Base-by-base conservation (phyloP, 2,113 vertebrate species). In the Piprites chloris region DNA sequence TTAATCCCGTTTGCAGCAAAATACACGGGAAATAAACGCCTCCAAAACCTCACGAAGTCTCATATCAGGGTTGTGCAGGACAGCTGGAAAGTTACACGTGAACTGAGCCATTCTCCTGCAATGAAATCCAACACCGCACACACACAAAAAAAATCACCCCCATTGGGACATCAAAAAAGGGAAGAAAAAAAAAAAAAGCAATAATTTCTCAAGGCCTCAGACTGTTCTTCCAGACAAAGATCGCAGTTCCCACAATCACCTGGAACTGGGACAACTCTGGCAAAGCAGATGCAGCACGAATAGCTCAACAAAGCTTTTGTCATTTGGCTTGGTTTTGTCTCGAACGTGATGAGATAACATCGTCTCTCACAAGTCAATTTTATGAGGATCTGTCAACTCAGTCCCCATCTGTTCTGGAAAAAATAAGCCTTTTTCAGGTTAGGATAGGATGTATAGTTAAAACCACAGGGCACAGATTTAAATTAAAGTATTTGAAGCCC, bases 371-470 rank as follows among this genome's bases (percentile, higher is more conserved):
- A 79, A 93, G 89, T 84, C 87, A 95, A 53, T 93, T 95, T 95
- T 95, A 96, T 92, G 95, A 95, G 73, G 62, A 89, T 91, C 79
- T 96, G 88, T 95, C 85, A 88, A 50, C 42, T 63, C 79, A 44
- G 89, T 81, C 69, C 76, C 86, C 91, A 89, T 97, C 95, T 96
- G 93, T 78, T 89, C 68, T 89, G 52, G 55, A 65, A 95, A 95
- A 95, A 94, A 84, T 44, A 65, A 92, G 33, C 65, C 28, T 84
- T 90, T 90, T 92, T 92, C 65, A 81, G 46, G 65, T 92, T 90
- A 74, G 76, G 75, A 58, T 49, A 59, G 33, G 47, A 84, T 59
- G 42, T 74, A 49, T 35, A 86, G 47, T 67, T 52, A 90, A 95
- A 87, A 84, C 27, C 65, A 83, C 55, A 69, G 46, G 53, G 68